phyloP scores from a whole-genome alignment of 2,888 invertebrate genomes.

The Melanchra persicariae region DNA sequence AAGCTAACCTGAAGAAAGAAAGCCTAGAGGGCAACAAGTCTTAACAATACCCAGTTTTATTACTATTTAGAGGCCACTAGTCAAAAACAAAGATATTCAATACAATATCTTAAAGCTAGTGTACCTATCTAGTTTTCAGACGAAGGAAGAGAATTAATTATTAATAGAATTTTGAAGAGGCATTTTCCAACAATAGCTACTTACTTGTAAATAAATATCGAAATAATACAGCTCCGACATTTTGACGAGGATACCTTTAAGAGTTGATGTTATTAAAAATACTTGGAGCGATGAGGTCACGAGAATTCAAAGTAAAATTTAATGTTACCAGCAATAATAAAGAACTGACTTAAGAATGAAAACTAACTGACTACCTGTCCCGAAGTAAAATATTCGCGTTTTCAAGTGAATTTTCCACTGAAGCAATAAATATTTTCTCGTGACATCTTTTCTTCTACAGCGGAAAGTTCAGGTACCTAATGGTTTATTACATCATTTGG shows the following conservation, averaged over 20 bases:
- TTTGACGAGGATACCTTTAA: constrained; percentile 29
- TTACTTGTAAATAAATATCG: not conserved
- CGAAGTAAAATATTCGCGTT: constrained; percentile 41
- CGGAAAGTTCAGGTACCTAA: constrained; percentile 16
- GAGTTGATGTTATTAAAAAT: constrained; percentile 50
- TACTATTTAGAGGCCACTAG: not conserved
- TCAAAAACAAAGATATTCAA: not conserved
- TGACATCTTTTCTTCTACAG: constrained; percentile 34
- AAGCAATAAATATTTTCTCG: constrained; percentile 43
- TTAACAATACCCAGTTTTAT: not conserved
- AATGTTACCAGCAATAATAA: constrained; percentile 47
- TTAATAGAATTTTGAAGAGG: not conserved
- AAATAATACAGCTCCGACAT: constrained; percentile 11
- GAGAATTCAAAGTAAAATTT: constrained; percentile 36
- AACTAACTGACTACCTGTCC: constrained; percentile 38
- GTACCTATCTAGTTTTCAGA: not conserved
- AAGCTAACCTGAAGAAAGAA: not conserved
- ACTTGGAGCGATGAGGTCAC: constrained; percentile 15
- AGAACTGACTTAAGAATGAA: constrained; percentile 37
- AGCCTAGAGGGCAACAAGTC: not conserved
- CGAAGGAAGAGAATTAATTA: constrained; percentile 3
- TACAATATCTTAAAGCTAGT: not conserved
- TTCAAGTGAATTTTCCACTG: constrained; percentile 29
- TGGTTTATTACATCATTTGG: constrained; percentile 25
- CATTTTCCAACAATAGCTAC: constrained; percentile 17